phyloP scores from a whole-genome alignment of 2,113 vertebrate genomes.

The Periophthalmus modestus region DNA sequence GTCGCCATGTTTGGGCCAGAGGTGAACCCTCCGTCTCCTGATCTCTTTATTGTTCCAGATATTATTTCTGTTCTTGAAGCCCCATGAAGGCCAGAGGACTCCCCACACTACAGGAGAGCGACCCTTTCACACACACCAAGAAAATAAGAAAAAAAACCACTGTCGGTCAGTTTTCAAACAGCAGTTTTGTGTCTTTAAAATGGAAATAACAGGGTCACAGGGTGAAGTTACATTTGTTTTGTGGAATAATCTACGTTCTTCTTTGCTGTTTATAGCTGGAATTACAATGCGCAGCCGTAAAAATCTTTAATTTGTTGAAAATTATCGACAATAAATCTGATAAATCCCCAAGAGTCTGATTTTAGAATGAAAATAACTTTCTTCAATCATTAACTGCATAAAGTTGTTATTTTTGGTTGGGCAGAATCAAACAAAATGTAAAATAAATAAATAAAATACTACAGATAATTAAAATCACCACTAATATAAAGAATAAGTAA shows the following conservation, averaged over 20 bases:
- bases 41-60: constrained; percentile 5
- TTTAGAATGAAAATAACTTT: neutral
- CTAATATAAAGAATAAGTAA: no score
- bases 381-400: neutral
- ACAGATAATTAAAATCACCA: no score
- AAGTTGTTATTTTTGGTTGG: no score
- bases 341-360: neutral
- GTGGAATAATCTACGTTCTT: neutral
- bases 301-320: neutral
- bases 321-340: neutral
- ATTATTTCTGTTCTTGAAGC: constrained; percentile 19
- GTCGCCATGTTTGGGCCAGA: constrained; percentile 29
- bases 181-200: constrained; percentile 43
- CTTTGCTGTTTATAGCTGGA: neutral
- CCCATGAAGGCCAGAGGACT: constrained; percentile 32
- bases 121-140: constrained; percentile 35
- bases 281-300: neutral
- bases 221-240: constrained; percentile 3
- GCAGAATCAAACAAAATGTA: no score
- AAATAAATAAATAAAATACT: no score
- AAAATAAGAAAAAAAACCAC: constrained; percentile 14
- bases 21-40: constrained; percentile 20
- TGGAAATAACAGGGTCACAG: constrained; percentile 18
- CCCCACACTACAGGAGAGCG: constrained; percentile 42
- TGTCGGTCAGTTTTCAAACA: constrained; percentile 49